Conservation (phyloP, 2,888 invertebrate genomes). For the Fabriciana adippe region DNA sequence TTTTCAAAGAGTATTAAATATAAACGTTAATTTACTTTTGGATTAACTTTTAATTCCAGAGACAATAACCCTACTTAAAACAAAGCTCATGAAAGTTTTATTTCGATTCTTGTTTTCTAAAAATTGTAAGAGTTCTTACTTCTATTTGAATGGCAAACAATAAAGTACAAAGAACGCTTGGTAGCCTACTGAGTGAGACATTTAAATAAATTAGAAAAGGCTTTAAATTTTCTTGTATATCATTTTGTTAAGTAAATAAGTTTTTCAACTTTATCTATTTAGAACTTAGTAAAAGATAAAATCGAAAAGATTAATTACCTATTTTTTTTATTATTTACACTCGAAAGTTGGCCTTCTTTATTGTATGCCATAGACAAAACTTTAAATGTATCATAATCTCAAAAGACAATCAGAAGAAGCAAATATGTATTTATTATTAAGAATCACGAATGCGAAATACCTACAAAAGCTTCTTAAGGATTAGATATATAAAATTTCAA, state of each 20-base stretch:
- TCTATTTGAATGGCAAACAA: conserved; percentile 56
- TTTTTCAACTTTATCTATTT: conserved; percentile 22
- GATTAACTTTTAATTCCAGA: neutral
- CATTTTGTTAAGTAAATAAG: conserved; percentile 15
- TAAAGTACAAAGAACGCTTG: conserved; percentile 44
- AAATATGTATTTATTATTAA: neutral
- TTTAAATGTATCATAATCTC: neutral
- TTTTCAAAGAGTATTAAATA: conserved; percentile 3
- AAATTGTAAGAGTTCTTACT: conserved; percentile 19
- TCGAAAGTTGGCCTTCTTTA: too few species aligned
- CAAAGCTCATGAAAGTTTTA: neutral
- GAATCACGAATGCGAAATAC: neutral
- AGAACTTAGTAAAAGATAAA: too few species aligned
- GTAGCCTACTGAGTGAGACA: conserved; percentile 37
- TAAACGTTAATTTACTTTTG: conserved; percentile 1
- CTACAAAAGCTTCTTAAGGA: neutral
- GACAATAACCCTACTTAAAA: neutral
- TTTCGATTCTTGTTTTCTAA: conserved; percentile 1
- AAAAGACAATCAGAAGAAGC: conserved; percentile 1
- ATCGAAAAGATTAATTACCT: too few species aligned
- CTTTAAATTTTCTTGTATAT: conserved; percentile 28
- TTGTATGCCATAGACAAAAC: too few species aligned
- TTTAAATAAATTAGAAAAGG: conserved; percentile 37
- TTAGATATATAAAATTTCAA: neutral
- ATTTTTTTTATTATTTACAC: too few species aligned